These are phyloP conservation scores for Gonatopus flavifemur DNA, from an alignment of 1,140 invertebrate species.

Conservation along the genomic window DNA sequence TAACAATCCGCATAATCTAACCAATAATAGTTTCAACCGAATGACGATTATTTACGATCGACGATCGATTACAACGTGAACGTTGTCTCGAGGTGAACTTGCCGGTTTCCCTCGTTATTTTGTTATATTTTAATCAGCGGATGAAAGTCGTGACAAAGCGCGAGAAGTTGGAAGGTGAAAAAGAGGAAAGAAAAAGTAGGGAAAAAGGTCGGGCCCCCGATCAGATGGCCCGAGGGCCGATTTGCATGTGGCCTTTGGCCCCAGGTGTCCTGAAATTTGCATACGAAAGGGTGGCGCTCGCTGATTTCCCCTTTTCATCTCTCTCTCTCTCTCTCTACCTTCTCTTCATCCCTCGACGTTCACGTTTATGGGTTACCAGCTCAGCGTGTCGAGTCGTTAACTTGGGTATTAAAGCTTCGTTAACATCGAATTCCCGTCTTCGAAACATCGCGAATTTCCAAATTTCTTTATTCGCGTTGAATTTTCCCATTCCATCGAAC, in stretches of 20 bases:
- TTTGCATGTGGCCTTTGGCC: conserved; percentile 52
- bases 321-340: conserved; percentile 14
- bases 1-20: too few relatives aligned
- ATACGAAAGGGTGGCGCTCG: conserved; percentile 52
- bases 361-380: conserved; percentile 47
- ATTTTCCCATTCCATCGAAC: too few relatives aligned
- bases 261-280: conserved; percentile 54
- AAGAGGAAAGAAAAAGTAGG: conserved; percentile 17
- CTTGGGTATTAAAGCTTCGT: conserved; percentile 38
- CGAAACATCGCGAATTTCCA: neutral
- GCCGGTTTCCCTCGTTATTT: too few relatives aligned
- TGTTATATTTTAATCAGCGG: too few relatives aligned
- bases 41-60: too few relatives aligned
- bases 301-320: conserved; percentile 26
- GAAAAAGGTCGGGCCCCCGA: conserved; percentile 26
- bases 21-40: too few relatives aligned
- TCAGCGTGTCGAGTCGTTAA: conserved; percentile 45
- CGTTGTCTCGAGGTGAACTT: too few relatives aligned
- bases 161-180: neutral
- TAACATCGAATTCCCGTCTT: conserved; percentile 16
- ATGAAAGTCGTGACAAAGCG: too few relatives aligned
- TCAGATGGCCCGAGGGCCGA: conserved; percentile 38
- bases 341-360: conserved; percentile 23
- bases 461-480: too few relatives aligned
- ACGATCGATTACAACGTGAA: too few relatives aligned